A percentile compares a stretch with the other conserved stretches of the same genome.
These are phyloP conservation scores for Coenonympha glycerion DNA, from an alignment of 2,888 invertebrate genomes.

Conservation along the genomic window DNA sequence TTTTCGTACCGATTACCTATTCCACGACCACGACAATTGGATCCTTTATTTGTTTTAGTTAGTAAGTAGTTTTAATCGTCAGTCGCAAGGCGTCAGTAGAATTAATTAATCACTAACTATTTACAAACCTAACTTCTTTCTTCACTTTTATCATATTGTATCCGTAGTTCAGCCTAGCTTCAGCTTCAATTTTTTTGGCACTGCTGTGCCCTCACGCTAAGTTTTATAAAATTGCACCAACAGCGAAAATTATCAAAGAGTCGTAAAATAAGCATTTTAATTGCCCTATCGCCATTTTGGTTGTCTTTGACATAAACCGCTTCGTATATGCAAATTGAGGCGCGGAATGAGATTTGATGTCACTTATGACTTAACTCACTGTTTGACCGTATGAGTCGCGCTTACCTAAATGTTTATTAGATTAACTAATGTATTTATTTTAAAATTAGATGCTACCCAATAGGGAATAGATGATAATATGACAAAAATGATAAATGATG, in stretches of 20 bases:
- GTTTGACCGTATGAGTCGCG: neutral
- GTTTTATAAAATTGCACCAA: neutral
- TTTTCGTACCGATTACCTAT: no score
- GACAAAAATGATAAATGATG: no score
- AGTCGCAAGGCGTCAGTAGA: no score
- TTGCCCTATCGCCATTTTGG: constrained; percentile 13
- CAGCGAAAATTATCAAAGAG: constrained; percentile 3
- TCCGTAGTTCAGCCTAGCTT: no score
- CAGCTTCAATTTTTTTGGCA: no score
- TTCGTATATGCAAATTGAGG: constrained; percentile 12
- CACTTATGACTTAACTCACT: constrained; percentile 7
- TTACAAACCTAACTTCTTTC: no score
- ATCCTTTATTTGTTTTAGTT: no score
- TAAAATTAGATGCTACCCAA: neutral
- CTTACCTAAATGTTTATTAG: no score
- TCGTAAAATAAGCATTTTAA: constrained; percentile 16
- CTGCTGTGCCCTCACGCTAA: constrained; percentile 8
- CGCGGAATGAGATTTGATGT: constrained; percentile 10
- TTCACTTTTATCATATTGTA: no score
- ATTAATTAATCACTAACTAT: no score
- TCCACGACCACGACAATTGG: no score
- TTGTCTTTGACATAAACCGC: neutral
- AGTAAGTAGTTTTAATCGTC: no score
- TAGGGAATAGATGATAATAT: neutral
- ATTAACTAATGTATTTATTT: constrained; percentile 4